These are phyloP conservation scores for Hedya salicella DNA, from an alignment of 2,888 invertebrate species.

Conservation along the genomic window DNA sequence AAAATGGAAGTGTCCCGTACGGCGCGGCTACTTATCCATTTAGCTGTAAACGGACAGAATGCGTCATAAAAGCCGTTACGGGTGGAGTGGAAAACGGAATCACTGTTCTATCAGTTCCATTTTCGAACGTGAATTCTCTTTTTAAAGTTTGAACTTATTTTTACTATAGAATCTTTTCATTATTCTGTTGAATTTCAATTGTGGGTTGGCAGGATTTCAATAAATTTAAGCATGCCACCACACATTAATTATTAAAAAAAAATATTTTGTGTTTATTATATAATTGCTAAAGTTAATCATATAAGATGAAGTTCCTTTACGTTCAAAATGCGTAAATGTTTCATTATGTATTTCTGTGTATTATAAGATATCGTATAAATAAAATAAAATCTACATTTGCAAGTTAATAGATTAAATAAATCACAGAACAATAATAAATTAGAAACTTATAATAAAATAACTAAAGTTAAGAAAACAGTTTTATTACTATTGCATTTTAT, in stretches of 20 bases:
- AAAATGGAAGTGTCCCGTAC: slow-evolving; percentile 32
- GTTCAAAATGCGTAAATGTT: too few relatives aligned
- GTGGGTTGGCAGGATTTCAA: too few relatives aligned
- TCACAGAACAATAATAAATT: neutral
- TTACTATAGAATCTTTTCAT: too few relatives aligned
- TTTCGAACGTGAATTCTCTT: slow-evolving; percentile 38
- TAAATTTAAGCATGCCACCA: too few relatives aligned
- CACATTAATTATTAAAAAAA: too few relatives aligned
- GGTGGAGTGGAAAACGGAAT: slow-evolving; percentile 49
- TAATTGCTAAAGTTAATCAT: too few relatives aligned
- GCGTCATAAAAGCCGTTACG: slow-evolving; percentile 57
- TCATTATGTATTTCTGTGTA: too few relatives aligned
- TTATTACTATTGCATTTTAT: slow-evolving; percentile 35
- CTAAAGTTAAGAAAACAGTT: slow-evolving; percentile 20
- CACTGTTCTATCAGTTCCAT: slow-evolving; percentile 47
- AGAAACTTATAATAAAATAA: neutral
- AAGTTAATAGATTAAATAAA: neutral
- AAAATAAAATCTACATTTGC: too few relatives aligned
- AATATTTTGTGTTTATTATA: too few relatives aligned
- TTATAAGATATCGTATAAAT: too few relatives aligned
- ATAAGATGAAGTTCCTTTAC: too few relatives aligned
- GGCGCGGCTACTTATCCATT: slow-evolving; percentile 55
- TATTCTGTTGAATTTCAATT: too few relatives aligned
- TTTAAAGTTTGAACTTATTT: slow-evolving; percentile 25
- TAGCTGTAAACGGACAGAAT: slow-evolving; percentile 55